Evolutionary conservation across 2,113 vertebrate species (phyloP).

Genomic region (Scolopax mira): DNA sequence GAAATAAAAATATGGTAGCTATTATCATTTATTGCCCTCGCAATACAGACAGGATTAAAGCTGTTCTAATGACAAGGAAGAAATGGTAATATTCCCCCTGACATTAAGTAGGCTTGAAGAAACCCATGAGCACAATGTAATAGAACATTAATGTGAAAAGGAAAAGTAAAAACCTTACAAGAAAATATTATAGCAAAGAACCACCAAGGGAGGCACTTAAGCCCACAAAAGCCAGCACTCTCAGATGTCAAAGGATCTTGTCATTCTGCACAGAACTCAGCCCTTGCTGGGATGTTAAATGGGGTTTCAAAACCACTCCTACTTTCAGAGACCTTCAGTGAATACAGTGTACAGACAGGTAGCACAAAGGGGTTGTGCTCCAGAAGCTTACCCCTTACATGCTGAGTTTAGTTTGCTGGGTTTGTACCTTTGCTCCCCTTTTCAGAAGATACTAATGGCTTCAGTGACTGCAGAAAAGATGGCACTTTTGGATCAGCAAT

Average conservation of each 20-base stretch:
- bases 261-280: not conserved
- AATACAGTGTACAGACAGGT: not conserved
- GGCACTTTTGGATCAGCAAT: not conserved
- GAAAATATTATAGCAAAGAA: not conserved
- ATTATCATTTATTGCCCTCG: conserved; percentile 3
- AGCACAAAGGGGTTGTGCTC: not conserved
- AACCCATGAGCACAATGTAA: conserved; percentile 36
- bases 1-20: conserved; percentile 16
- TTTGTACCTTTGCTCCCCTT: not conserved
- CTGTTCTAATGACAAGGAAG: conserved; percentile 39
- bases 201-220: conserved; percentile 32
- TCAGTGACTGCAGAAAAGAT: not conserved
- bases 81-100: conserved; percentile 39
- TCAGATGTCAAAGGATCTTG: conserved; percentile 15
- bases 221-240: not conserved
- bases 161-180: conserved; percentile 29
- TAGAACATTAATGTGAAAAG: not conserved
- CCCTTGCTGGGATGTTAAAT: conserved; percentile 24
- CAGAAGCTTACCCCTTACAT: not conserved
- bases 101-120: conserved; percentile 37
- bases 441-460: not conserved
- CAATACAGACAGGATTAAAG: conserved; percentile 32
- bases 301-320: not conserved
- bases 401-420: not conserved
- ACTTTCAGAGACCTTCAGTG: not conserved